Conservation (phyloP, 2,113 vertebrate genomes). For the Chloroceryle aenea region DNA sequence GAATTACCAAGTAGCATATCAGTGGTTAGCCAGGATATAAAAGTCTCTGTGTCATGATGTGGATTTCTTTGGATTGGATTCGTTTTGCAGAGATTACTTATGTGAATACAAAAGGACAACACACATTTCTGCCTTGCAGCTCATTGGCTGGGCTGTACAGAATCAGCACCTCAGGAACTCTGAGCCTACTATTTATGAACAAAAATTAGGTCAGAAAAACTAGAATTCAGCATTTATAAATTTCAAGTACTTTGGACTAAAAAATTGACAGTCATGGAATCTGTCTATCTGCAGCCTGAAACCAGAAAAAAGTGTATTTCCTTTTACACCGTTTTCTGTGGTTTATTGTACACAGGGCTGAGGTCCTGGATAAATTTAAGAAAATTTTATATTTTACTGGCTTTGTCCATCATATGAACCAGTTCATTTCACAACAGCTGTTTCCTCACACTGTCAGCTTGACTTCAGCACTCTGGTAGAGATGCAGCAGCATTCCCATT, state of each 20-base stretch:
- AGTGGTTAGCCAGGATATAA: neutral
- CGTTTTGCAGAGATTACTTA: neutral
- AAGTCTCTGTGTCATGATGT: neutral
- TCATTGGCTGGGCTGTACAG: neutral
- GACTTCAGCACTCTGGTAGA: neutral
- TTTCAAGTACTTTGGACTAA: neutral
- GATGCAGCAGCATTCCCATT: slow-evolving; percentile 3
- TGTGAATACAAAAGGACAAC: neutral
- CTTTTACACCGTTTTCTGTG: neutral
- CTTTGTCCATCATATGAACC: neutral
- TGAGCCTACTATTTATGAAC: neutral
- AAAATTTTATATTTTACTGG: neutral
- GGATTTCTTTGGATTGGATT: neutral
- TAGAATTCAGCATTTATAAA: neutral
- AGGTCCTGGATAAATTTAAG: slow-evolving; percentile 20
- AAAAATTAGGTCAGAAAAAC: neutral
- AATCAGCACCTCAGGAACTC: neutral
- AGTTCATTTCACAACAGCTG: neutral
- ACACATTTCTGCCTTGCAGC: neutral
- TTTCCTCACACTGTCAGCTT: neutral
- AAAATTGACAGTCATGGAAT: neutral
- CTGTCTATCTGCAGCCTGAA: neutral
- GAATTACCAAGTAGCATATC: neutral
- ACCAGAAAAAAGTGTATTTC: neutral
- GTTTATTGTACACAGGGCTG: neutral